Conservation (phyloP, 2,888 invertebrate genomes). For the Agrochola macilenta region DNA sequence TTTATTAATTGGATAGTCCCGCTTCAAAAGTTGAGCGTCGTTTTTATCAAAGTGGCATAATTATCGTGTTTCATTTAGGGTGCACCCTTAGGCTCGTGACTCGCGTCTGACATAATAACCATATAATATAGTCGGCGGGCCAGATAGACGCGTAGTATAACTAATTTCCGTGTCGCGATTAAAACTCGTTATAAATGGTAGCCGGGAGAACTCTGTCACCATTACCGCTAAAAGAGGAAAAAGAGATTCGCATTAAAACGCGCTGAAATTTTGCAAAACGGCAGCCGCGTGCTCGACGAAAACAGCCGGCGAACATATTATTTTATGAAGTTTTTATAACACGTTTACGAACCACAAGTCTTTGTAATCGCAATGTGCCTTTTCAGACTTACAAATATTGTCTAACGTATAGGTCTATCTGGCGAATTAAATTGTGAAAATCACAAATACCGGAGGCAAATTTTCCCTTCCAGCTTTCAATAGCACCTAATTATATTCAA, state of each 20-base stretch:
- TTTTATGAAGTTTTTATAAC: conserved; percentile 59
- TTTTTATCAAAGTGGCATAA: conserved; percentile 65
- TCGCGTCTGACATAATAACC: conserved; percentile 77
- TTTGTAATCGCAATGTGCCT: conserved; percentile 40
- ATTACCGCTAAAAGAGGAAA: conserved; percentile 81
- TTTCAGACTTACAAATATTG: conserved; percentile 47
- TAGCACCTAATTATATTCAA: conserved; percentile 55
- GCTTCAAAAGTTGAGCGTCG: conserved; percentile 46
- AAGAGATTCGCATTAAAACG: conserved; percentile 77
- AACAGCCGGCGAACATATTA: conserved; percentile 50
- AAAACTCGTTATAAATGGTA: conserved; percentile 84
- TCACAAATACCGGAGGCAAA: conserved; percentile 29
- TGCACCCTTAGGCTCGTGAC: conserved; percentile 66
- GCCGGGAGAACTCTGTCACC: conserved; percentile 77
- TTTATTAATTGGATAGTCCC: conserved; percentile 64
- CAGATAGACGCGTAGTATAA: conserved; percentile 79
- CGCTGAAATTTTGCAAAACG: conserved; percentile 75
- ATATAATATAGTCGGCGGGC: conserved; percentile 75
- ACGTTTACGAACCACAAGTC: conserved; percentile 53
- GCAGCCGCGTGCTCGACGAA: conserved; percentile 45
- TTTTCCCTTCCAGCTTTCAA: conserved; percentile 48
- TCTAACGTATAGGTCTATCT: conserved; percentile 7
- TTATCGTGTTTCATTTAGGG: conserved; percentile 68
- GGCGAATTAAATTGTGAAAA: conserved; percentile 27
- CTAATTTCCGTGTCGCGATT: conserved; percentile 84